These are phyloP conservation scores for Rotaria sp. DNA, from an alignment of 2,888 invertebrate species.

Conservation along the genomic window DNA sequence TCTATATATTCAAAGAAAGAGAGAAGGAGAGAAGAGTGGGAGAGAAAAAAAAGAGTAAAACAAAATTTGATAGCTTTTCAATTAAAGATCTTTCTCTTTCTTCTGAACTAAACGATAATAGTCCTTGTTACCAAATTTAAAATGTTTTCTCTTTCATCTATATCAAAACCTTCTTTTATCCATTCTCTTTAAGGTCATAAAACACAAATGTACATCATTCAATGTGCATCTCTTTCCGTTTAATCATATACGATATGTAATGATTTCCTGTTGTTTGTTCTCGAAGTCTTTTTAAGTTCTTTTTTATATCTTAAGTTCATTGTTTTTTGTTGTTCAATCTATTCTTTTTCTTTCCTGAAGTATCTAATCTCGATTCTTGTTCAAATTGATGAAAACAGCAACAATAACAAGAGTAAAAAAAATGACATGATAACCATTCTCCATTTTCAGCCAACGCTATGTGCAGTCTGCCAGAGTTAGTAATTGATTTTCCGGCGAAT, in stretches of 20 bases:
- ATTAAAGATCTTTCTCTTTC: neutral
- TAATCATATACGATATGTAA: neutral
- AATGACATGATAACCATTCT: neutral
- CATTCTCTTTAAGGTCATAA: neutral
- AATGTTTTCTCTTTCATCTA: no score
- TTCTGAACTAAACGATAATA: neutral
- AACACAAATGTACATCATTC: neutral
- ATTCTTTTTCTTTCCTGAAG: neutral
- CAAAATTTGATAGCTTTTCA: neutral
- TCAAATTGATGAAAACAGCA: neutral
- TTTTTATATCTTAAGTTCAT: neutral
- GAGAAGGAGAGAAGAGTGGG: neutral
- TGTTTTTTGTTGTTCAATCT: neutral
- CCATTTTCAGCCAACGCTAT: neutral
- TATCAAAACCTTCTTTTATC: neutral
- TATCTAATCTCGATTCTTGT: neutral
- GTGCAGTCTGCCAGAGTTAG: neutral
- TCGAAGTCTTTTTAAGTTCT: neutral
- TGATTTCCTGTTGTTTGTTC: neutral
- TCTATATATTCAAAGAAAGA: neutral
- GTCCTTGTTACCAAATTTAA: no score
- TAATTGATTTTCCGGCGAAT: slow-evolving; percentile 15
- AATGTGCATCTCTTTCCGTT: neutral
- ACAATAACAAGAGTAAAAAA: neutral
- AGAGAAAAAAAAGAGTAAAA: neutral